A percentile compares a stretch with the other conserved stretches of the same genome.
phyloP scores from a whole-genome alignment of 2,113 vertebrate genomes.

The Hucho hucho region DNA sequence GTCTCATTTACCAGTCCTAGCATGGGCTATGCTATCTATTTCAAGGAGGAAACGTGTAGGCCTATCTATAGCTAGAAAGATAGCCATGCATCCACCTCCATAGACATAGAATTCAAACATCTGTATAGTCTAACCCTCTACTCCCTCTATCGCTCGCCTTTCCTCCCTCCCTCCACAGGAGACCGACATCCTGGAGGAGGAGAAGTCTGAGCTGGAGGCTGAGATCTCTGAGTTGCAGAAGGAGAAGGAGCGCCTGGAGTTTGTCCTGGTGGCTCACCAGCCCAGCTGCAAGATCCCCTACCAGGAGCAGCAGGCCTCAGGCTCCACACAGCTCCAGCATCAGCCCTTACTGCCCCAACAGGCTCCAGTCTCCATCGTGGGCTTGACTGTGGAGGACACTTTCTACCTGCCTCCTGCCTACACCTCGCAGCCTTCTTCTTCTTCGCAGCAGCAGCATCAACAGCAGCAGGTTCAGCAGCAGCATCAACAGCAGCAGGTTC shows the following conservation, averaged over 20 bases:
- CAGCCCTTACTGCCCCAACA: constrained; percentile 56
- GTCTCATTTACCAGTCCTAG: constrained; percentile 26
- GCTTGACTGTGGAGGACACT: constrained; percentile 82
- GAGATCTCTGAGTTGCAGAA: constrained; percentile 94
- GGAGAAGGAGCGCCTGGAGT: constrained; percentile 94
- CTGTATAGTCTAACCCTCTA: constrained; percentile 12
- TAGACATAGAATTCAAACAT: constrained; percentile 12
- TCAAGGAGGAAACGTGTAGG: constrained; percentile 4
- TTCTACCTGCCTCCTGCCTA: constrained; percentile 81
- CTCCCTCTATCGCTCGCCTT: constrained; percentile 6
- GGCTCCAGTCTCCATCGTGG: constrained; percentile 71
- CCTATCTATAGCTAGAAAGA: constrained; percentile 14
- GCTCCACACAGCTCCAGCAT: constrained; percentile 52
- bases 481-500: constrained; percentile 63
- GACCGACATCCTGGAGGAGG: constrained; percentile 92
- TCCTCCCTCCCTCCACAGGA: constrained; percentile 73
- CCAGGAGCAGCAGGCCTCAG: constrained; percentile 73
- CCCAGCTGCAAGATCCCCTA: constrained; percentile 90
- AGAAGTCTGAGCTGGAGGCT: constrained; percentile 91
- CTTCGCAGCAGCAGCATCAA: constrained; percentile 54
- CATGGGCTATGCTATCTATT: constrained; percentile 13
- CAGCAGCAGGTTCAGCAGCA: constrained; percentile 61
- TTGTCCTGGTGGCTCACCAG: constrained; percentile 91
- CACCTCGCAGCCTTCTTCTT: constrained; percentile 70
- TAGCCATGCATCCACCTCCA: constrained; percentile 19